Percentiles rank a stretch among this genome's conserved stretches.
phyloP scores from a whole-genome alignment of 2,797 vertebrate species.

The Heterohyrax brucei region DNA sequence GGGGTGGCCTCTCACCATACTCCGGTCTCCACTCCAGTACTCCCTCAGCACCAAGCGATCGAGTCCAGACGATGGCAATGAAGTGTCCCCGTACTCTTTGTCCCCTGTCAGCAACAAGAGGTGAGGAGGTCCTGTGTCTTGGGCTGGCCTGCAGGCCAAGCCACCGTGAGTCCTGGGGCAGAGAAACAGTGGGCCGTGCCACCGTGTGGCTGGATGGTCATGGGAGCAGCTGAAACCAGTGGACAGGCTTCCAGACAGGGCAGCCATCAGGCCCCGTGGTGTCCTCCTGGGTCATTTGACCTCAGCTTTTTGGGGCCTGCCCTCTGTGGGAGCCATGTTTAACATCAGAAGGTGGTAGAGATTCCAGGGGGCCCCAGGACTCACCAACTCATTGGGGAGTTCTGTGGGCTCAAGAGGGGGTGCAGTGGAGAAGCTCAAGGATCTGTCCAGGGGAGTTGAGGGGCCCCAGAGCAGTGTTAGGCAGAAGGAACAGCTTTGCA shows the following conservation, averaged over 20 bases:
- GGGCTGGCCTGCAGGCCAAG: neutral
- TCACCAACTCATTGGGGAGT: neutral
- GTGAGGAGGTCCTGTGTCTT: constrained; percentile 88
- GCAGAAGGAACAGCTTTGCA: neutral
- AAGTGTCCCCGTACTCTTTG: constrained; percentile 98
- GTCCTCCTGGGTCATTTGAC: no score
- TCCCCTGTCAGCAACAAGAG: constrained; percentile 99
- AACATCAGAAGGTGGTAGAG: neutral
- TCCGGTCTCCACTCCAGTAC: constrained; percentile 91
- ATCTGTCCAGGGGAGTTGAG: neutral
- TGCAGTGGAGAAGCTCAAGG: no score
- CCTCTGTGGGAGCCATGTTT: neutral
- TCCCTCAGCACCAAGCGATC: constrained; percentile 97
- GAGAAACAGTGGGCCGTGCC: fast-evolving
- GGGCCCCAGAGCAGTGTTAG: neutral
- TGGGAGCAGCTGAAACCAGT: neutral
- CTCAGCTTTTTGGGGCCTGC: no score
- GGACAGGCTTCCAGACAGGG: neutral
- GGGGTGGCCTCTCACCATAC: neutral
- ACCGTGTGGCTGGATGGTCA: neutral
- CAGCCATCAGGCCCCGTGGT: neutral
- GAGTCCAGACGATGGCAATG: constrained; percentile 97
- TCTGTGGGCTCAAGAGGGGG: neutral
- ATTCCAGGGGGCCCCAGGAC: neutral
- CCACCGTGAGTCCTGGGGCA: neutral